Percentiles rank a stretch among this genome's conserved stretches.
Conservation (phyloP, 1,140 invertebrate genomes). For the Mylabris phalerata region DNA sequence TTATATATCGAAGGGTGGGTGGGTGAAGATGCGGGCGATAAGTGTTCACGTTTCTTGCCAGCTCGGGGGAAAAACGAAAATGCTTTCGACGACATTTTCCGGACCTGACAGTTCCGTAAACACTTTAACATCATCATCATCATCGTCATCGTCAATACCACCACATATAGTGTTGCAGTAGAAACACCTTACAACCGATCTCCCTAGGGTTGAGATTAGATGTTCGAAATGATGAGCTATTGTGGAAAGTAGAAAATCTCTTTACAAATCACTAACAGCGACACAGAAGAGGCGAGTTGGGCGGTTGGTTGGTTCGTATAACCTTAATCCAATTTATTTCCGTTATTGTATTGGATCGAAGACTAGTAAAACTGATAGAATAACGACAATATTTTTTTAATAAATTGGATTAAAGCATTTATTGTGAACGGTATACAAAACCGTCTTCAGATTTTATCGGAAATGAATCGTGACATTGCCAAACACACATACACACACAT, state of each 20-base stretch:
- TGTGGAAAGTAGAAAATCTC: conserved; percentile 23
- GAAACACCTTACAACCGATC: conserved; percentile 9
- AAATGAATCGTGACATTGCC: conserved; percentile 15
- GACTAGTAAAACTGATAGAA: conserved; percentile 4
- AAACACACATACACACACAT: conserved; percentile 8
- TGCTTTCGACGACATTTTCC: conserved; percentile 40
- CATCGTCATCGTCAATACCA: too few species aligned
- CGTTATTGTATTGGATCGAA: conserved; percentile 38
- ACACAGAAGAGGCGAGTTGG: too few species aligned
- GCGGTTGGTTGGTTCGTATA: conserved; percentile 13
- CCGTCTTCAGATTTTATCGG: conserved; percentile 16
- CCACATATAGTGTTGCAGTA: too few species aligned
- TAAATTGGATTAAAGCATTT: not conserved
- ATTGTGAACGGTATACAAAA: conserved; percentile 5
- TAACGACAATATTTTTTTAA: not conserved
- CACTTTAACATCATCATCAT: conserved; percentile 29
- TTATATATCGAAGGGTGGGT: too few species aligned
- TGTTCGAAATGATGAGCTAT: conserved; percentile 40
- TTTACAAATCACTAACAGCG: conserved; percentile 38
- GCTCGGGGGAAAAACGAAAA: conserved; percentile 19
- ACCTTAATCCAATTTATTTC: conserved; percentile 44
- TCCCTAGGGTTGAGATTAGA: conserved; percentile 19
- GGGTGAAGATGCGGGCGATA: too few species aligned
- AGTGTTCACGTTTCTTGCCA: too few species aligned
- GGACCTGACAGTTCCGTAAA: conserved; percentile 40